These are phyloP conservation scores for Hermodice carunculata DNA, from an alignment of 2,888 invertebrate genomes.

Conservation along the genomic window DNA sequence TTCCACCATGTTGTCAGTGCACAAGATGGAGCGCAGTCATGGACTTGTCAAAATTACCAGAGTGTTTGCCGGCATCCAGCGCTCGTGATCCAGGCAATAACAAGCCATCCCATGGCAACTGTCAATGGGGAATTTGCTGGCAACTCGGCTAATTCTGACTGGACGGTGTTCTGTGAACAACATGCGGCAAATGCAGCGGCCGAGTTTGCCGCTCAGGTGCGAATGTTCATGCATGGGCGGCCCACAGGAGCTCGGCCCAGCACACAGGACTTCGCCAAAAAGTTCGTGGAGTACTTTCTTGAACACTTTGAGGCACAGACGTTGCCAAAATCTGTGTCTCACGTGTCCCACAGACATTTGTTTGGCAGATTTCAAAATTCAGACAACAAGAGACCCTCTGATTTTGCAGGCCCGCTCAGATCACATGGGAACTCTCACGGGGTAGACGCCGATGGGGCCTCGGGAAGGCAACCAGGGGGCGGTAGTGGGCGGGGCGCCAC, in stretches of 20 bases:
- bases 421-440: neutral
- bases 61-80: too few species aligned
- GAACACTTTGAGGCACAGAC: constrained; percentile 83
- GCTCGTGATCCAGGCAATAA: too few species aligned
- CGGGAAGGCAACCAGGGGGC: constrained; percentile 23
- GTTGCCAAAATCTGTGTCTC: constrained; percentile 5
- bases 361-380: constrained; percentile 7
- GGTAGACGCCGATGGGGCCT: too few species aligned
- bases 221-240: constrained; percentile 81
- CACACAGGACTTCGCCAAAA: constrained; percentile 83
- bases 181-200: constrained; percentile 87
- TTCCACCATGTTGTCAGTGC: too few species aligned
- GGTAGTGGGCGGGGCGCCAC: neutral
- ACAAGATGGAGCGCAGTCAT: too few species aligned
- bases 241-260: constrained; percentile 72
- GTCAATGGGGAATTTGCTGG: constrained; percentile 25
- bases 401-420: neutral
- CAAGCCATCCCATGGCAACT: constrained; percentile 14
- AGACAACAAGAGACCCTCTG: constrained; percentile 4
- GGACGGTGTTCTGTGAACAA: constrained; percentile 66
- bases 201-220: constrained; percentile 89
- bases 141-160: constrained; percentile 24
- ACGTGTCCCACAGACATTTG: neutral
- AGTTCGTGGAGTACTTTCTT: constrained; percentile 86
- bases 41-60: too few species aligned